Evolutionary conservation across 2,797 vertebrate species (phyloP).

Genomic region (Halcyon chelicuti): DNA sequence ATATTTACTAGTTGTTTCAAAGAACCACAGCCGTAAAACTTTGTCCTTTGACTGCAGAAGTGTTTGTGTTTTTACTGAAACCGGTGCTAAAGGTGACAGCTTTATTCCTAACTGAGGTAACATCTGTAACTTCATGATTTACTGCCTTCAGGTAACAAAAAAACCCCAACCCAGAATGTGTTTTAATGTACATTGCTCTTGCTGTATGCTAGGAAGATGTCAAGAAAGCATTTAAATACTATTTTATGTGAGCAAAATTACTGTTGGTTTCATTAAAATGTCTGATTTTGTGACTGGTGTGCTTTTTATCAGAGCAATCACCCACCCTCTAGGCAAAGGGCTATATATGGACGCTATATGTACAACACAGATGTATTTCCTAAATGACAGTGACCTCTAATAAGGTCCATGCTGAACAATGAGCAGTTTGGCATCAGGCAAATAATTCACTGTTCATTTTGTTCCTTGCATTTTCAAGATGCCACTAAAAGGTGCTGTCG

Average conservation of each 20-base stretch:
- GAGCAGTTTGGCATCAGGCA: background rate
- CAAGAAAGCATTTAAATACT: background rate
- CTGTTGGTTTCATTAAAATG: background rate
- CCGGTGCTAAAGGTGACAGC: constrained; percentile 34
- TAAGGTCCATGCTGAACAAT: background rate
- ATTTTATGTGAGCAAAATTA: background rate
- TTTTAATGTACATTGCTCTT: background rate
- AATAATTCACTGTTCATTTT: background rate
- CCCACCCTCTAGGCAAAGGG: background rate
- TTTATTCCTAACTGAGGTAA: constrained; percentile 24
- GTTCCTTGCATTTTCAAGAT: background rate
- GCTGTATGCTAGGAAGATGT: background rate
- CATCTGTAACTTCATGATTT: constrained; percentile 23
- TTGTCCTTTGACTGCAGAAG: background rate
- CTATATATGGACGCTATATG: background rate
- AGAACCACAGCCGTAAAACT: constrained; percentile 53
- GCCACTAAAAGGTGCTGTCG: background rate
- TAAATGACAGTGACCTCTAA: background rate
- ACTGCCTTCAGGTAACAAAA: constrained; percentile 38
- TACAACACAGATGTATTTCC: background rate
- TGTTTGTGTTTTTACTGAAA: constrained; percentile 65
- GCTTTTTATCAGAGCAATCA: background rate
- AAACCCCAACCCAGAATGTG: background rate
- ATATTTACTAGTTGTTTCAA: constrained; percentile 63
- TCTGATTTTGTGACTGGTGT: background rate